Conservation (phyloP, 2,113 vertebrate species). For the Saccopteryx leptura region DNA sequence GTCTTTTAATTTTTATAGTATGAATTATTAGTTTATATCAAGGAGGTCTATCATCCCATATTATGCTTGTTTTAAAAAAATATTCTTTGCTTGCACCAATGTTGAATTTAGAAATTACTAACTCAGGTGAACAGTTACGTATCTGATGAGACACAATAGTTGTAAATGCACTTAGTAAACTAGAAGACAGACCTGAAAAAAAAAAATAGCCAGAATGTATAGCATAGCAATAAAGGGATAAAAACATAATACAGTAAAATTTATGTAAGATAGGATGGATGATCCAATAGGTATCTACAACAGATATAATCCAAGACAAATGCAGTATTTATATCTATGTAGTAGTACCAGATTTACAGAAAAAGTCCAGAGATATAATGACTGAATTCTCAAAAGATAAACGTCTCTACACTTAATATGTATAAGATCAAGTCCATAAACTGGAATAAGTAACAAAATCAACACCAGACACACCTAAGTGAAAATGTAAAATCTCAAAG, state of each 20-base stretch:
- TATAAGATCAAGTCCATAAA: not conserved
- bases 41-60: conserved; percentile 38
- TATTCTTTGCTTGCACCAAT: not conserved
- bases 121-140: not conserved
- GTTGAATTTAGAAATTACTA: conserved; percentile 49
- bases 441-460: conserved; percentile 19
- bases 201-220: not conserved
- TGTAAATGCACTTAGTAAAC: conserved; percentile 54
- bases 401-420: not conserved
- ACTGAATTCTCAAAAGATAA: not conserved
- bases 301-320: not conserved
- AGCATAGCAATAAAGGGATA: not conserved
- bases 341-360: not conserved
- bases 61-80: conserved; percentile 5
- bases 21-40: conserved; percentile 18
- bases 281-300: not conserved
- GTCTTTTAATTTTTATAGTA: not conserved
- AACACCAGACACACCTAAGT: not conserved
- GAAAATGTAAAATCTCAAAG: not conserved
- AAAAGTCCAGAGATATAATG: not conserved
- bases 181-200: not conserved
- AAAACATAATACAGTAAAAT: not conserved
- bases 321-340: not conserved
- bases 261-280: not conserved
- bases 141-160: not conserved